A percentile compares a stretch with the other conserved stretches of the same genome.
phyloP scores from a whole-genome alignment of 2,888 invertebrate species.

The Limnephilus marmoratus region DNA sequence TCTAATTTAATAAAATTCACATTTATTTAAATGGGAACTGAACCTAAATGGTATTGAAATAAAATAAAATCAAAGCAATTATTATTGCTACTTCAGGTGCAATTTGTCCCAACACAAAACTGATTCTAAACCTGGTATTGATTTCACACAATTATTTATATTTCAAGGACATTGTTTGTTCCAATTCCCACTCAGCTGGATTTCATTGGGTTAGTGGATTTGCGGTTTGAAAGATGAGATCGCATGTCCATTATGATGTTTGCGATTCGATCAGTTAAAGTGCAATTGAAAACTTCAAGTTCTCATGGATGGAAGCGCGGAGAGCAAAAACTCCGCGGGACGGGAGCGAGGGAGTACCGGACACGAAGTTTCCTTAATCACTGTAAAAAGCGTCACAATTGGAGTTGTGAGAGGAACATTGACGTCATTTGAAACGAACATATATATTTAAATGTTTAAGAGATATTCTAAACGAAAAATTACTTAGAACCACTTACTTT shows the following conservation, averaged over 20 bases:
- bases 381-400: not conserved
- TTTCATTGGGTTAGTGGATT: constrained; percentile 8
- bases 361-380: not conserved
- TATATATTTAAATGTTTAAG: no score
- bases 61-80: not conserved
- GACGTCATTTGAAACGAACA: not conserved
- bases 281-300: constrained; percentile 2
- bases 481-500: no score
- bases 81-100: not conserved
- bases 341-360: not conserved
- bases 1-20: not conserved
- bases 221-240: constrained; percentile 21
- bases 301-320: not conserved
- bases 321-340: not conserved
- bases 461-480: no score
- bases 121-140: not conserved
- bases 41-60: not conserved
- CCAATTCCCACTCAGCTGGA: not conserved
- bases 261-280: constrained; percentile 2
- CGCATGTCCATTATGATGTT: not conserved
- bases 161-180: not conserved
- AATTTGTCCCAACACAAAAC: not conserved
- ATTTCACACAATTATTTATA: not conserved
- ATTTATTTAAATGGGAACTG: not conserved
- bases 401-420: not conserved